phyloP scores from a whole-genome alignment of 2,888 invertebrate genomes.

The Mesochorus sp. region DNA sequence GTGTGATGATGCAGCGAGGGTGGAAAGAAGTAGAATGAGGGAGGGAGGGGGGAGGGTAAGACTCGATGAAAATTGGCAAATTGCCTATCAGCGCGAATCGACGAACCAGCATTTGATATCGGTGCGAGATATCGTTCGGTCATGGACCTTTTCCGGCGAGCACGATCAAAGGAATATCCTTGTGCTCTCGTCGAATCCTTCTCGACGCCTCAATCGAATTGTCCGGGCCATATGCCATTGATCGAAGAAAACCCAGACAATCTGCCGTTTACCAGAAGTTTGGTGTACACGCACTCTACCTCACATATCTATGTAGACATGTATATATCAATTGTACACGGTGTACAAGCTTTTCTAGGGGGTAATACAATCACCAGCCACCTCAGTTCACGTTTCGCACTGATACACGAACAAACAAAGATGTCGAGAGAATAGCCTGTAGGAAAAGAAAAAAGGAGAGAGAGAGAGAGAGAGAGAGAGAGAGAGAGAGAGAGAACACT shows the following conservation, averaged over 20 bases:
- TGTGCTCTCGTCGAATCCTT: conserved; percentile 62
- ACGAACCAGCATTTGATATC: conserved; percentile 72
- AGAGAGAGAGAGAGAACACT: not conserved
- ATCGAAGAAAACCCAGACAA: conserved; percentile 53
- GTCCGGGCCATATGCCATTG: conserved; percentile 58
- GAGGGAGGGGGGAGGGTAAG: not conserved
- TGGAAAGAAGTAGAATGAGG: not conserved
- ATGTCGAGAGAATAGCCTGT: not conserved
- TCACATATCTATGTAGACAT: not conserved
- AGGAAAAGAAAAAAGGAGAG: not conserved
- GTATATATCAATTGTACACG: not conserved
- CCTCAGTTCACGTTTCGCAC: conserved; percentile 22
- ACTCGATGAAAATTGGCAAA: conserved; percentile 71
- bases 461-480: not conserved
- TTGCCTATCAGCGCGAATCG: conserved; percentile 73
- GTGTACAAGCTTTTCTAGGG: not conserved
- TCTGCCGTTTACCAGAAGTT: conserved; percentile 12
- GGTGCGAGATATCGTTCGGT: conserved; percentile 68
- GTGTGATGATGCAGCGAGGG: not conserved
- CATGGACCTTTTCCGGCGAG: conserved; percentile 41
- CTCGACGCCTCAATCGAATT: conserved; percentile 52
- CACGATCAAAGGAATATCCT: conserved; percentile 63
- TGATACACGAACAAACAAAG: conserved; percentile 32
- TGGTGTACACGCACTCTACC: not conserved
- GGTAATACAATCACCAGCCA: conserved; percentile 24